Percentiles rank a stretch among this genome's conserved stretches.
phyloP scores from a whole-genome alignment of 2,113 vertebrate genomes.

The Urocolius indicus region DNA sequence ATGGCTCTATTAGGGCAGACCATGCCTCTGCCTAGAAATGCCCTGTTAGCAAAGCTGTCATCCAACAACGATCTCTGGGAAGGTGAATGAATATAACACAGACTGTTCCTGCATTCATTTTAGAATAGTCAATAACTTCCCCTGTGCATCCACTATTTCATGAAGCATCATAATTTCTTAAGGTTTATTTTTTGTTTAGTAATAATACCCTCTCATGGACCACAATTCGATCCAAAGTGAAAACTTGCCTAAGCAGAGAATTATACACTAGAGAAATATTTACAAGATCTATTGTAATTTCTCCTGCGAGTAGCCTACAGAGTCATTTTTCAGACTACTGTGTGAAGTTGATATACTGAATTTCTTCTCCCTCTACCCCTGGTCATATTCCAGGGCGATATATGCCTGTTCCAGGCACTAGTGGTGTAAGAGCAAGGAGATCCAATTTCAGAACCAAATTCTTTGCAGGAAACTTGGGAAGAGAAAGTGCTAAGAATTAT shows the following conservation, averaged over 20 bases:
- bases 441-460: neutral
- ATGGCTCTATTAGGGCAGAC: slow-evolving; percentile 72
- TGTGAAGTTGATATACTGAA: neutral
- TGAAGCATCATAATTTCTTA: slow-evolving; percentile 72
- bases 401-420: neutral
- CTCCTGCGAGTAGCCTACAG: slow-evolving; percentile 36
- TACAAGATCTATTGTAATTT: slow-evolving; percentile 75
- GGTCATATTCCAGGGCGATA: slow-evolving; percentile 11
- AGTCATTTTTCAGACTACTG: slow-evolving; percentile 37
- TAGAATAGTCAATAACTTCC: slow-evolving; percentile 62
- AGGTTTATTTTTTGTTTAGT: slow-evolving; percentile 61
- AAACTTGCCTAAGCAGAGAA: slow-evolving; percentile 74
- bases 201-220: slow-evolving; percentile 56
- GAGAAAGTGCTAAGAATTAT: neutral
- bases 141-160: slow-evolving; percentile 65
- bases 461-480: neutral
- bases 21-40: slow-evolving; percentile 69
- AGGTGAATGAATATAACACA: slow-evolving; percentile 56
- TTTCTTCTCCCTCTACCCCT: neutral
- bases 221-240: slow-evolving; percentile 73
- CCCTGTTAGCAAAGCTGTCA: slow-evolving; percentile 80
- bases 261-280: slow-evolving; percentile 79
- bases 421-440: neutral
- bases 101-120: slow-evolving; percentile 50
- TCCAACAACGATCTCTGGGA: slow-evolving; percentile 56